These are phyloP conservation scores for Drosophila lowei DNA, from an alignment of 1,140 invertebrate species.

Conservation along the genomic window DNA sequence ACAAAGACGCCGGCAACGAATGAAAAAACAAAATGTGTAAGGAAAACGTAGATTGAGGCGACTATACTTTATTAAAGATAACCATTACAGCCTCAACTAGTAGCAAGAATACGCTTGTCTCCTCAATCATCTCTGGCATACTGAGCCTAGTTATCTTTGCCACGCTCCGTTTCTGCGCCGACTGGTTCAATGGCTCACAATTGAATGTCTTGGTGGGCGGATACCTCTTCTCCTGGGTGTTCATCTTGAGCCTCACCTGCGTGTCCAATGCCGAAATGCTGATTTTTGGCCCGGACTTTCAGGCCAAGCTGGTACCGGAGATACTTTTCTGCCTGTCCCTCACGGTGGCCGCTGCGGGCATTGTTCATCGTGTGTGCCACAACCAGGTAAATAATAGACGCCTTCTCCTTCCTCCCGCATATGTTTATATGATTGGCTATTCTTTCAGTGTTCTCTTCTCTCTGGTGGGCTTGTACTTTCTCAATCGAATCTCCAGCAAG, in stretches of 20 bases:
- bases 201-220: constrained; percentile 74
- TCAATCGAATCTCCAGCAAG: constrained; percentile 78
- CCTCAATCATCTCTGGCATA: constrained; percentile 72
- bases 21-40: constrained; percentile 59
- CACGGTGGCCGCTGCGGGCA: constrained; percentile 66
- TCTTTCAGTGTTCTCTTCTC: constrained; percentile 72
- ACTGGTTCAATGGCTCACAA: constrained; percentile 75
- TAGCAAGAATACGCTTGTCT: constrained; percentile 61
- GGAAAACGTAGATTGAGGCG: background rate
- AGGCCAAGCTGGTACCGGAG: constrained; percentile 79
- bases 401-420: background rate
- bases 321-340: constrained; percentile 74
- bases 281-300: constrained; percentile 75
- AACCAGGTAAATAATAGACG: constrained; percentile 60
- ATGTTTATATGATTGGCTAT: constrained; percentile 1
- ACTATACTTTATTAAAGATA: background rate
- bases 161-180: constrained; percentile 73
- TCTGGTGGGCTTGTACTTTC: constrained; percentile 72
- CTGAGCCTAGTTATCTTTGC: constrained; percentile 72
- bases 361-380: constrained; percentile 82
- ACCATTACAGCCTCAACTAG: constrained; percentile 43
- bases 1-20: constrained; percentile 31
- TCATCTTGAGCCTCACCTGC: constrained; percentile 72
- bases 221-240: constrained; percentile 70
- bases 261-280: constrained; percentile 78